Percentiles rank a stretch among this genome's conserved stretches.
These are phyloP conservation scores for Pemphredon lugubris DNA, from an alignment of 2,888 invertebrate genomes.

Conservation along the genomic window DNA sequence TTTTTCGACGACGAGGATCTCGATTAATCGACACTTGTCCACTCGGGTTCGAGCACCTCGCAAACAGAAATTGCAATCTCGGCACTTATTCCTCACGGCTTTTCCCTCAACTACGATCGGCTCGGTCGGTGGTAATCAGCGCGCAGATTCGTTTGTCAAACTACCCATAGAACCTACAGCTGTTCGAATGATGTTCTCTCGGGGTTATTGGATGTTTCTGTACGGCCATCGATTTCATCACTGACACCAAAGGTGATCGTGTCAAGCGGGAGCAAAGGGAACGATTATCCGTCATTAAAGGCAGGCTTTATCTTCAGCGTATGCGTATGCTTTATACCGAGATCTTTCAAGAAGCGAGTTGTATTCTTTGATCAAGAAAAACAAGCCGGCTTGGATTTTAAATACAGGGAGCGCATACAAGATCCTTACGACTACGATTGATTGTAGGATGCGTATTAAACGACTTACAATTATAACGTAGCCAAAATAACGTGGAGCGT, in stretches of 20 bases:
- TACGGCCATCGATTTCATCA: constrained; percentile 20
- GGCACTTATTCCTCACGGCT: constrained; percentile 3
- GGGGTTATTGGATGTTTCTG: constrained; percentile 31
- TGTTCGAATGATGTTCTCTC: constrained; percentile 23
- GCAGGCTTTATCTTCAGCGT: neutral
- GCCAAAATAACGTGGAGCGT: too few species aligned
- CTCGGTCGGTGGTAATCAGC: constrained; percentile 45
- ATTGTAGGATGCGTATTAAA: too few species aligned
- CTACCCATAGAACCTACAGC: constrained; percentile 10
- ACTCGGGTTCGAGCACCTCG: neutral
- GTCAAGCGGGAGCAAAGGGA: neutral
- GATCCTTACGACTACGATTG: too few species aligned
- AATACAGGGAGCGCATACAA: too few species aligned
- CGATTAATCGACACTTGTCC: constrained; percentile 28
- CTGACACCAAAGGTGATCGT: constrained; percentile 6
- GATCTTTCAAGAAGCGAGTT: too few species aligned
- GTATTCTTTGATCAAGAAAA: too few species aligned
- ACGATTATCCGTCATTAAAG: constrained; percentile 20
- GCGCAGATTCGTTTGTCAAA: constrained; percentile 38
- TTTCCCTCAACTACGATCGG: constrained; percentile 15
- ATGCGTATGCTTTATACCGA: too few species aligned
- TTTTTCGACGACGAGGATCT: neutral
- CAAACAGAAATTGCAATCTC: constrained; percentile 35
- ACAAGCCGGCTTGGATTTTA: too few species aligned
- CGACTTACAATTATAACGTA: too few species aligned